A percentile compares a stretch with the other conserved stretches of the same genome.
Evolutionary conservation across 2,797 vertebrate species (phyloP).

Genomic region (Erpetoichthys calabaricus): DNA sequence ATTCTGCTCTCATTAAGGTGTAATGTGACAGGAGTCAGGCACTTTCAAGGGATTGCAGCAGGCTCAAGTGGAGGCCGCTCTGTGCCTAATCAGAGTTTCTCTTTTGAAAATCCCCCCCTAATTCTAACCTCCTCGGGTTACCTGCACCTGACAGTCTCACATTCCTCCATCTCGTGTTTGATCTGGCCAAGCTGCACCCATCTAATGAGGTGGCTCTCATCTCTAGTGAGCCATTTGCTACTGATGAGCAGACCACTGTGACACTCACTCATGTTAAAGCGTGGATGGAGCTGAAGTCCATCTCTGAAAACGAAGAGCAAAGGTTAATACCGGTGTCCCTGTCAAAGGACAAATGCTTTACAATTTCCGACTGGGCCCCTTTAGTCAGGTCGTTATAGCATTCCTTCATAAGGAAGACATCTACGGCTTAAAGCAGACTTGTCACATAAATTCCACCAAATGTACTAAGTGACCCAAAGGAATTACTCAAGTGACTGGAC

Average conservation of each 20-base stretch:
- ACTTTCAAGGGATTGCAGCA: too few species aligned
- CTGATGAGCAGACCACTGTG: conserved; percentile 21
- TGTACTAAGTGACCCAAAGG: too few species aligned
- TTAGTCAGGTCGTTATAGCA: background rate
- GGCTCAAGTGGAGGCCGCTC: too few species aligned
- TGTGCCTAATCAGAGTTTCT: too few species aligned
- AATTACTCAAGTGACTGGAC: background rate
- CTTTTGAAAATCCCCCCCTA: too few species aligned
- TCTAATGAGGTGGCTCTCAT: conserved; percentile 18
- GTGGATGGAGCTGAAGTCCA: conserved; percentile 34
- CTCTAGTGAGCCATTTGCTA: background rate
- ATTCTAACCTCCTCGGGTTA: too few species aligned
- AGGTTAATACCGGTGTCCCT: conserved; percentile 31
- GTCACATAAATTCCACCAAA: background rate
- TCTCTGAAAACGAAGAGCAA: background rate
- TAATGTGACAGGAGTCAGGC: too few species aligned
- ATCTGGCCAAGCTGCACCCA: conserved; percentile 17
- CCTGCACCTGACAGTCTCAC: conserved; percentile 5
- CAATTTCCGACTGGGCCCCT: background rate
- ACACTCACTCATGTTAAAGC: conserved; percentile 39
- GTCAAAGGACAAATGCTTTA: conserved; percentile 20
- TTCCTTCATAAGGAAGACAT: background rate
- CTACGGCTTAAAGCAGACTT: background rate
- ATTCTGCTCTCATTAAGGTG: too few species aligned
- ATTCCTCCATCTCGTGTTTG: conserved; percentile 22